These are phyloP conservation scores for Glossophaga mutica DNA, from an alignment of 2,797 vertebrate genomes.

Conservation along the genomic window DNA sequence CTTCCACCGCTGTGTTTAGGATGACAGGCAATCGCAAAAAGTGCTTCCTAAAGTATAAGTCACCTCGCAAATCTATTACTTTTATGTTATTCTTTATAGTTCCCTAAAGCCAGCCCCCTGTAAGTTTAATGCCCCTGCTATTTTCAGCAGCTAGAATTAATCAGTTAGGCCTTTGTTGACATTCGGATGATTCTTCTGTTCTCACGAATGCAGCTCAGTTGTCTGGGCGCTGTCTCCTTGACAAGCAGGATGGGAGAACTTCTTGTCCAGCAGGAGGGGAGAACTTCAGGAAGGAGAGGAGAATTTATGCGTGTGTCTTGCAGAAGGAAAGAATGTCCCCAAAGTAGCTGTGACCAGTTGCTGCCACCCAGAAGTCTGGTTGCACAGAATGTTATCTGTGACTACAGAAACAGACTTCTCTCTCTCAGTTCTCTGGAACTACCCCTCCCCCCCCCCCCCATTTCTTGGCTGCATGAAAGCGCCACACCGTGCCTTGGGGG, in stretches of 20 bases:
- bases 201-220: neutral
- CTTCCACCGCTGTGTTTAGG: neutral
- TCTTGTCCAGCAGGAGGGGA: neutral
- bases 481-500: neutral
- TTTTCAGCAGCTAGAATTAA: no score
- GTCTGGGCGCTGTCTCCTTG: neutral
- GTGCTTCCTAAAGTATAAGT: neutral
- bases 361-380: neutral
- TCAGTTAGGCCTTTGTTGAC: neutral
- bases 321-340: neutral
- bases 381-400: neutral
- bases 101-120: neutral
- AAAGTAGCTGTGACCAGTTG: neutral
- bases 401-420: neutral
- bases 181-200: no score
- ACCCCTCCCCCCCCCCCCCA: neutral
- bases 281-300: neutral
- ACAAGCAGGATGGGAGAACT: neutral
- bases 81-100: neutral
- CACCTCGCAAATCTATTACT: neutral
- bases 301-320: neutral
- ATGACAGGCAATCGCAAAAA: neutral
- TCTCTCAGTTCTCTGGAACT: neutral
- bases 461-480: neutral
- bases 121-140: neutral